phyloP scores from a whole-genome alignment of 2,797 vertebrate genomes.

The Saguinus oedipus region DNA sequence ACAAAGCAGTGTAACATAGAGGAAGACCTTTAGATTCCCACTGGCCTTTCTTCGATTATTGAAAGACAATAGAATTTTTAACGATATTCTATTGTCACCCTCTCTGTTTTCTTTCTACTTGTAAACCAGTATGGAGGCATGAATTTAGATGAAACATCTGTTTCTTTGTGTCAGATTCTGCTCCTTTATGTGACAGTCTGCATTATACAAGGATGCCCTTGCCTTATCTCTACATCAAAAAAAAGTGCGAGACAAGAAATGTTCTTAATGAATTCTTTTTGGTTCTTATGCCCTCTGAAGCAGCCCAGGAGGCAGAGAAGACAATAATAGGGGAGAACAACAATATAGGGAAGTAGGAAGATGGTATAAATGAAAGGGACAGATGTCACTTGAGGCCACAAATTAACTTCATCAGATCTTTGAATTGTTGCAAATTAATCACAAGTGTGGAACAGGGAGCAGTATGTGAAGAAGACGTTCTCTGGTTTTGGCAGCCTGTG shows the following conservation, averaged over 20 bases:
- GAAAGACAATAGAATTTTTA: not conserved
- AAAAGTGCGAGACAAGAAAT: not conserved
- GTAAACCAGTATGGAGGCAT: not conserved
- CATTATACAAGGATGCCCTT: slow-evolving; percentile 30
- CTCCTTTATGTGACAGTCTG: not conserved
- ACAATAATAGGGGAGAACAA: slow-evolving; percentile 40
- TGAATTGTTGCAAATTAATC: slow-evolving; percentile 41
- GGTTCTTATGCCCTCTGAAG: not conserved
- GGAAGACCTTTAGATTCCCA: not conserved
- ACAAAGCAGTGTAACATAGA: not conserved
- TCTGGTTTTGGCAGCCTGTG: slow-evolving; percentile 19
- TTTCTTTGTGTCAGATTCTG: not conserved
- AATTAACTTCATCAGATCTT: slow-evolving; percentile 58
- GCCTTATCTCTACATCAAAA: not conserved
- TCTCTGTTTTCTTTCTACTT: not conserved
- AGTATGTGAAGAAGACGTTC: slow-evolving; percentile 51
- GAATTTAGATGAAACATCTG: not conserved
- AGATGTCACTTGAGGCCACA: slow-evolving; percentile 59
- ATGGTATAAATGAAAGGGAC: slow-evolving; percentile 25
- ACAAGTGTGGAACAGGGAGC: slow-evolving; percentile 21
- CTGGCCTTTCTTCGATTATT: not conserved
- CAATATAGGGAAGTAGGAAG: slow-evolving; percentile 40
- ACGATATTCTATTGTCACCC: not conserved
- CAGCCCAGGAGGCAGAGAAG: slow-evolving; percentile 57
- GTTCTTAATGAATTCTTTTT: slow-evolving; percentile 12